These are phyloP conservation scores for Plotosus lineatus DNA, from an alignment of 2,113 vertebrate species.

Conservation along the genomic window DNA sequence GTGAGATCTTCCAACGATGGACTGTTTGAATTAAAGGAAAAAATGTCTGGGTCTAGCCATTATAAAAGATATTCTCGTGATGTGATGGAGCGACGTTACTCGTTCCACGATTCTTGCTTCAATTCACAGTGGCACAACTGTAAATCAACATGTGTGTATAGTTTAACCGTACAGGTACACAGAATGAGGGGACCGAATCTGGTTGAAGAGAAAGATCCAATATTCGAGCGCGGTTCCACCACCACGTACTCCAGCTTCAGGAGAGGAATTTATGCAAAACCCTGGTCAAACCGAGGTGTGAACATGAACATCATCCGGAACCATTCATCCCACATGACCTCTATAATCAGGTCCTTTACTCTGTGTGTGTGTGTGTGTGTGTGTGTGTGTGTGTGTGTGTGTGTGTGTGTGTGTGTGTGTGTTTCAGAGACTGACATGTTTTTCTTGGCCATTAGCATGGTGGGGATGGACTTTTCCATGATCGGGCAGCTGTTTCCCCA, in stretches of 20 bases:
- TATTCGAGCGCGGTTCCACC: constrained; percentile 95
- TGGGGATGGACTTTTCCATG: constrained; percentile 97
- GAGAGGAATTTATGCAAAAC: constrained; percentile 85
- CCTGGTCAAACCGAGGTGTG: constrained; percentile 91
- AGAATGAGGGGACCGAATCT: constrained; percentile 86
- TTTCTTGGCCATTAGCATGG: constrained; percentile 98
- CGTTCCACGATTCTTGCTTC: too few species aligned
- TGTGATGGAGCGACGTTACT: background rate
- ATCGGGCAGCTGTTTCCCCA: constrained; percentile 95
- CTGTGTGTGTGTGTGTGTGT: background rate
- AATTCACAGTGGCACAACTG: too few species aligned
- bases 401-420: background rate
- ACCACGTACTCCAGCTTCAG: constrained; percentile 97
- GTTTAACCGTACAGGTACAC: constrained; percentile 92
- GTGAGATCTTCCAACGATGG: constrained; percentile 61
- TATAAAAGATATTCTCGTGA: too few species aligned
- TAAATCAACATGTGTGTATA: constrained; percentile 62
- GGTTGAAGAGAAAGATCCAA: constrained; percentile 88
- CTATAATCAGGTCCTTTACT: background rate
- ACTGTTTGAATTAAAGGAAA: background rate
- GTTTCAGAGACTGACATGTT: constrained; percentile 96
- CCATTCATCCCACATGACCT: background rate
- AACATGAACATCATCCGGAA: background rate
- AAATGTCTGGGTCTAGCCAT: background rate
- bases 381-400: too few species aligned